phyloP scores from a whole-genome alignment of 2,888 invertebrate species.

The Chymomyza fuscimana region DNA sequence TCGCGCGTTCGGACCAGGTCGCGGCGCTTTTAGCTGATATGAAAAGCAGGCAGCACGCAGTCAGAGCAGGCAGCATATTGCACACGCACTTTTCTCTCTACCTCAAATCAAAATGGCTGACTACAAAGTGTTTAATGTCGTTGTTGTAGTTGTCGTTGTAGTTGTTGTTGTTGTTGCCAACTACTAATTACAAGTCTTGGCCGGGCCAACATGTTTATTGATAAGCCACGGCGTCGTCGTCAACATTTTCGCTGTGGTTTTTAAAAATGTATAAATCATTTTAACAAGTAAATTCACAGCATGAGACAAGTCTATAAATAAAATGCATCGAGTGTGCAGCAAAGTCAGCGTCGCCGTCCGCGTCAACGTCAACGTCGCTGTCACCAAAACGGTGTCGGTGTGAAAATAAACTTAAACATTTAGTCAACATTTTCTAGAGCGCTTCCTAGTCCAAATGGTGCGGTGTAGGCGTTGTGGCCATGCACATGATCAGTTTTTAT shows the following conservation, averaged over 20 bases:
- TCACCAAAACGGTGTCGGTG: neutral
- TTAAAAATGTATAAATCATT: slow-evolving; percentile 79
- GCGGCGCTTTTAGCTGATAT: slow-evolving; percentile 68
- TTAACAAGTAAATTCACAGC: slow-evolving; percentile 77
- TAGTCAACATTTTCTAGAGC: neutral
- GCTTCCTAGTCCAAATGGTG: too few species aligned
- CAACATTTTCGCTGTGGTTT: slow-evolving; percentile 55
- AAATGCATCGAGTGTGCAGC: slow-evolving; percentile 33
- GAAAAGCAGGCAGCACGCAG: slow-evolving; percentile 49
- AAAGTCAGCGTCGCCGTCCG: neutral
- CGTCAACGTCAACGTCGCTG: neutral
- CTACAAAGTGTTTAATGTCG: slow-evolving; percentile 15
- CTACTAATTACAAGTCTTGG: slow-evolving; percentile 40
- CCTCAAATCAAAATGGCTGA: slow-evolving; percentile 36
- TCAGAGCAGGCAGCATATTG: slow-evolving; percentile 49
- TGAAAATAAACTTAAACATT: neutral
- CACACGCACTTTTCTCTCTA: slow-evolving; percentile 49
- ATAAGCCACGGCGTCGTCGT: slow-evolving; percentile 32
- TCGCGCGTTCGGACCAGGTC: slow-evolving; percentile 40
- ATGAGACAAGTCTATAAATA: slow-evolving; percentile 79
- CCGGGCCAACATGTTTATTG: slow-evolving; percentile 30
- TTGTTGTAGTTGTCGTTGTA: neutral
- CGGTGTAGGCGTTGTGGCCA: neutral
- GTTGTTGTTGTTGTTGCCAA: slow-evolving; percentile 8
- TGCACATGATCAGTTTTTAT: neutral